Evolutionary conservation across 2,113 vertebrate species (phyloP).

Genomic region (Sander vitreus): DNA sequence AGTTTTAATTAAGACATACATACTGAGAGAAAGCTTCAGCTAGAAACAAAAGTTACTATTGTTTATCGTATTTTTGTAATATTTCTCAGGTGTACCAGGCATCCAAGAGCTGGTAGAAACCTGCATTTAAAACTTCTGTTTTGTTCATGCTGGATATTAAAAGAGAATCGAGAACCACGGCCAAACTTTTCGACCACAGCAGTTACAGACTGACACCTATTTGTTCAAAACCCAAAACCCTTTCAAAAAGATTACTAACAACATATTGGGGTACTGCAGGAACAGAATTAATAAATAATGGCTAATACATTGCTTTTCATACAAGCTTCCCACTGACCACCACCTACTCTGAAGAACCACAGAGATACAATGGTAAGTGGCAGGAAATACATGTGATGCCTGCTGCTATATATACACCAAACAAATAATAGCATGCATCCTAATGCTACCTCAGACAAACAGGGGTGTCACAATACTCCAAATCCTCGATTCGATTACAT

Average conservation of each 20-base stretch:
- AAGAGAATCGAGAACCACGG: not conserved
- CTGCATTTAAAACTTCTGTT: conserved; percentile 8
- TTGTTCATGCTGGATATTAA: conserved; percentile 6
- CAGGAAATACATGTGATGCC: not conserved
- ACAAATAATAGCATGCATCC: not conserved
- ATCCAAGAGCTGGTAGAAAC: conserved; percentile 6
- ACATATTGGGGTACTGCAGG: not conserved
- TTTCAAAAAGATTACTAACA: not conserved
- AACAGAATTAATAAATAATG: not conserved
- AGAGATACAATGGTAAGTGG: not conserved
- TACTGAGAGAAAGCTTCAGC: conserved; percentile 9
- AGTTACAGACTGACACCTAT: not conserved
- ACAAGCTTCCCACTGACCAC: conserved; percentile 12
- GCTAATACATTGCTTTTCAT: conserved; percentile 15
- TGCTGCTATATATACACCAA: not conserved
- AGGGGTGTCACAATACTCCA: too few relatives aligned
- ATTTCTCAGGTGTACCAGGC: not conserved
- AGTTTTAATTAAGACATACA: conserved; percentile 23
- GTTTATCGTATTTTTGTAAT: not conserved
- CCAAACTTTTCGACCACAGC: not conserved
- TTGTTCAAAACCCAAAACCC: not conserved
- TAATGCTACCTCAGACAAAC: not conserved
- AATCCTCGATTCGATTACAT: too few relatives aligned
- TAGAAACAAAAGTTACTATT: conserved; percentile 10
- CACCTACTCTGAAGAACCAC: not conserved